Evolutionary conservation across 2,113 vertebrate species (phyloP).

Genomic region (Etheostoma spectabile): DNA sequence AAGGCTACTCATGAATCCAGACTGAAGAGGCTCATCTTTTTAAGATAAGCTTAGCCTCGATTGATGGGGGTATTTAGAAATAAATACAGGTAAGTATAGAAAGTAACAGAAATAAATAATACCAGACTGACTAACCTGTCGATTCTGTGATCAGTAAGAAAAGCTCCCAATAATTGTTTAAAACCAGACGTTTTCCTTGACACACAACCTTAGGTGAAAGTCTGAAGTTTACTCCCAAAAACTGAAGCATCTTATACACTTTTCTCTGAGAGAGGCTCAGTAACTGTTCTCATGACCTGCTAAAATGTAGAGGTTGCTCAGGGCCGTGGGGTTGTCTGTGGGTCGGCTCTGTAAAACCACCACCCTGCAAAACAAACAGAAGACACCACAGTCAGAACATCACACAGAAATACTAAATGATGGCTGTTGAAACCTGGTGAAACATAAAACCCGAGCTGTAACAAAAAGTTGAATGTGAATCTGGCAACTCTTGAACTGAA

Average conservation of each 20-base stretch:
- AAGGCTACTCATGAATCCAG: conserved; percentile 55
- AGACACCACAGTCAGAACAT: neutral
- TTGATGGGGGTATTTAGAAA: too few relatives aligned
- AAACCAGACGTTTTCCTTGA: conserved; percentile 18
- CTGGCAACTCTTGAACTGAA: neutral
- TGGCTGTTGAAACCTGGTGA: neutral
- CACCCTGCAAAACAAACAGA: conserved; percentile 85
- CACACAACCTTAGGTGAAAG: neutral
- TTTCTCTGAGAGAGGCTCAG: conserved; percentile 77
- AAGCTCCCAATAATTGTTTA: conserved; percentile 5
- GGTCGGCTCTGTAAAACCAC: conserved; percentile 97
- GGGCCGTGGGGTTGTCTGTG: conserved; percentile 93
- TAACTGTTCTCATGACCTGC: conserved; percentile 99
- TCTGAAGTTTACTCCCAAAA: conserved; percentile 41
- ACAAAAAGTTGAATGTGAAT: neutral
- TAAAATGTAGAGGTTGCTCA: conserved; percentile 99
- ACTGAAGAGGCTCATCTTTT: conserved; percentile 17
- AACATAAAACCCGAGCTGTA: neutral
- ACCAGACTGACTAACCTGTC: conserved; percentile 30
- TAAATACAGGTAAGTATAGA: too few relatives aligned
- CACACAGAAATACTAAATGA: neutral
- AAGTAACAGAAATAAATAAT: too few relatives aligned
- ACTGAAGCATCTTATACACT: neutral
- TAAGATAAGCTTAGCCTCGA: too few relatives aligned
- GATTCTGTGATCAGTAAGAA: conserved; percentile 38